Evolutionary conservation across 2,797 vertebrate genomes (phyloP).

Genomic region (Cichlasoma orientale): DNA sequence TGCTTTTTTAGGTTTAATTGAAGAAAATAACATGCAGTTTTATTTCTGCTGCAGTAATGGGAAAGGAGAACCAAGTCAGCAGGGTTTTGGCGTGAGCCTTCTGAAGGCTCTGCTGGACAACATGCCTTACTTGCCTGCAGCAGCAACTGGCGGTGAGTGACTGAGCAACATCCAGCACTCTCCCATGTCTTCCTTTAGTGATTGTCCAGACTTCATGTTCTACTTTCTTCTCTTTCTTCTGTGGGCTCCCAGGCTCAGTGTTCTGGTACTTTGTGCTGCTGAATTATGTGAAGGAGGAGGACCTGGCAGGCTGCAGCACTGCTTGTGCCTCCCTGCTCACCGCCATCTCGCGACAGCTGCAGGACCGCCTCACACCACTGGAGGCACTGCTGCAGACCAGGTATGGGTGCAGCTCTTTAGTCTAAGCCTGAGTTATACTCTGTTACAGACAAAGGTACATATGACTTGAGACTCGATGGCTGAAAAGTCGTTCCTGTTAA

Average conservation of each 20-base stretch:
- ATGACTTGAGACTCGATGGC: too few species aligned
- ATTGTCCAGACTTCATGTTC: not conserved
- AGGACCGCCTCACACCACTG: conserved; percentile 95
- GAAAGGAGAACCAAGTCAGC: conserved; percentile 92
- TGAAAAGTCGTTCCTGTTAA: too few species aligned
- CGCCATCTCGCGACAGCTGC: conserved; percentile 92
- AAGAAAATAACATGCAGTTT: not conserved
- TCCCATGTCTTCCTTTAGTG: not conserved
- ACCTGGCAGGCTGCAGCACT: conserved; percentile 94
- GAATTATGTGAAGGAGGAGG: conserved; percentile 99
- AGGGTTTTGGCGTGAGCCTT: conserved; percentile 91
- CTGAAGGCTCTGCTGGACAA: conserved; percentile 96
- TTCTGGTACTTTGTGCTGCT: conserved; percentile 99
- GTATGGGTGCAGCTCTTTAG: conserved; percentile 62
- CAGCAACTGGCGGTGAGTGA: conserved; percentile 93
- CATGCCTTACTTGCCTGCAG: conserved; percentile 94
- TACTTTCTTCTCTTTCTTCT: not conserved
- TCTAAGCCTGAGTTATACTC: not conserved
- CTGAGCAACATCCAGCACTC: not conserved
- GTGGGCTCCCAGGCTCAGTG: conserved; percentile 87
- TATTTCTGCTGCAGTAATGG: conserved; percentile 85
- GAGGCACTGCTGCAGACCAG: conserved; percentile 97
- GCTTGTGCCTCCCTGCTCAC: conserved; percentile 93
- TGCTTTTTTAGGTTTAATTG: not conserved
- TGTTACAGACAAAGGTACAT: too few species aligned